Evolutionary conservation across 2,888 invertebrate species (phyloP), one percentile per base, ranked within the genome.

Genomic region (Sminthurinus aureus): DNA sequence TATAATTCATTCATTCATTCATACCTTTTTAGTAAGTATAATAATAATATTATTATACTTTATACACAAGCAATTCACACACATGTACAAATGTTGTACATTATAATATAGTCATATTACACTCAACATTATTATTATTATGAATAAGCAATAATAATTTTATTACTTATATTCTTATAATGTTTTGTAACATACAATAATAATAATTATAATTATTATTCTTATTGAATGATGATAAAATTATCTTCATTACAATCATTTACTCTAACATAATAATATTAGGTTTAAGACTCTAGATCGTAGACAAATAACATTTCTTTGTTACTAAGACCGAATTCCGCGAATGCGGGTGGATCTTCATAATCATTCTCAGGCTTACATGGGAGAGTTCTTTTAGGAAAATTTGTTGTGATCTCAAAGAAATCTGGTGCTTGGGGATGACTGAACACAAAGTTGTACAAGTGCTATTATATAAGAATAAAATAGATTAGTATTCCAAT

Each of bases 381-480:
- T 6, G 94, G 93, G 82, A 98, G 91, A 85, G 95, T 93, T 86
- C 96, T 93, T 90, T 96, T 96, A 0, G 98, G 98, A 90, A 96
- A 98, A 91, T 98, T 98, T 87, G 97, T 97, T 78, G 96, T 96
- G 87, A 98, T 96, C 92, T 98, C 97, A 90, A 98, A 98, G 90
- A 95, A 94, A 90, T 96, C 93, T 0, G 98, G 98, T 18, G 98
- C 94, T 89, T 94, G 94, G 6, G 97, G 96, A 91, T 98, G 97
- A 90, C 98, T 97, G 91, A 98, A 98, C 87, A 98, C 96, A 91
- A 95, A 98, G 91, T 96, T 95, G 91, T 97, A 97, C 86, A 99
- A 93, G 90, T 96, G 95, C 97, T 98, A 92, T 58, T 93, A 92
- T 85, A 75, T 77, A 82, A 66, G 80, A 66, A 58, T 67, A 64